Percentiles rank a stretch among this genome's conserved stretches.
These are phyloP conservation scores for Patella ulyssiponensis DNA, from an alignment of 2,888 invertebrate species.

Conservation along the genomic window DNA sequence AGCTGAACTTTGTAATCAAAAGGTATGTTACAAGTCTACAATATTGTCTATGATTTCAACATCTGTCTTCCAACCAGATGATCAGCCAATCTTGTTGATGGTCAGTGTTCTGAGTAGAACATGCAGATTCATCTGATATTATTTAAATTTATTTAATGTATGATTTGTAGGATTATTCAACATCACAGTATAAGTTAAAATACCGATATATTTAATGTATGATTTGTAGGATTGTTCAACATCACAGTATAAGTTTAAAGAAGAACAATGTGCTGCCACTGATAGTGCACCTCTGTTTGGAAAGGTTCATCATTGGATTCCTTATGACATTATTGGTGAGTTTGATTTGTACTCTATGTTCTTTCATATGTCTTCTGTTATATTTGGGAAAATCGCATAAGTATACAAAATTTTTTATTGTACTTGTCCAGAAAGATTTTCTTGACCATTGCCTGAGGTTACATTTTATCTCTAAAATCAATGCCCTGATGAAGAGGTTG, in stretches of 20 bases:
- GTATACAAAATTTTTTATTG: too few species aligned
- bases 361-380: neutral
- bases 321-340: conserved; percentile 35
- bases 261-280: conserved; percentile 56
- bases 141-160: neutral
- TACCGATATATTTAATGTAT: neutral
- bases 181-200: conserved; percentile 42
- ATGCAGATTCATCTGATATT: too few species aligned
- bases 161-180: conserved; percentile 6
- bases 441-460: too few species aligned
- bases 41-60: too few species aligned
- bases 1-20: conserved; percentile 54
- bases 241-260: conserved; percentile 43
- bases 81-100: too few species aligned
- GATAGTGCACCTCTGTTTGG: conserved; percentile 39
- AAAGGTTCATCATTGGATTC: conserved; percentile 47
- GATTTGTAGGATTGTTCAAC: conserved; percentile 15
- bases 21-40: conserved; percentile 33
- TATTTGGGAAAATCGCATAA: neutral
- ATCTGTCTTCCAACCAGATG: too few species aligned
- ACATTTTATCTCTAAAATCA: too few species aligned
- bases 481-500: too few species aligned
- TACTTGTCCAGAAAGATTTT: too few species aligned
- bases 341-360: neutral
- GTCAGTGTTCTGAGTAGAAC: too few species aligned